Evolutionary conservation across 2,888 invertebrate species (phyloP).

Genomic region (Thereva nobilitata): DNA sequence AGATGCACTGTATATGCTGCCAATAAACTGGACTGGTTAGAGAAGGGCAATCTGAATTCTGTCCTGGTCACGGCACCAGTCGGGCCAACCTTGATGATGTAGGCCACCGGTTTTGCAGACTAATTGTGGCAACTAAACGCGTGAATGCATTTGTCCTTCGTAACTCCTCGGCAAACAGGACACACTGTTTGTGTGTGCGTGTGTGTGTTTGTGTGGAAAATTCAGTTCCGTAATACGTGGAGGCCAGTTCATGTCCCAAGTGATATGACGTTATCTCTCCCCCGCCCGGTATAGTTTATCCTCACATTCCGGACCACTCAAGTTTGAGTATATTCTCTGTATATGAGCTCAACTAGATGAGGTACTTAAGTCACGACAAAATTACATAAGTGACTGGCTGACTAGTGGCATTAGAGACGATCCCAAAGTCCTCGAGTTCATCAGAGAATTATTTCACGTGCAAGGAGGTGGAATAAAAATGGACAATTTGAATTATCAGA

Average conservation of each 20-base stretch:
- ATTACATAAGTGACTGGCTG: conserved; percentile 31
- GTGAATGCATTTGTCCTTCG: conserved; percentile 28
- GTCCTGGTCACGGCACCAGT: conserved; percentile 11
- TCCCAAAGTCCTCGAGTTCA: conserved; percentile 20
- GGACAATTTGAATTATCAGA: conserved; percentile 34
- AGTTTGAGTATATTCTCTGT: conserved; percentile 1
- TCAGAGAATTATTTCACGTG: conserved; percentile 36
- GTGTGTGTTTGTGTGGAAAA: too few species aligned
- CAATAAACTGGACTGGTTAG: neutral
- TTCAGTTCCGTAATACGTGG: too few species aligned
- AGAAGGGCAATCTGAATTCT: neutral
- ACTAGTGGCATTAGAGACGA: conserved; percentile 18
- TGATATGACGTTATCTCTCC: too few species aligned
- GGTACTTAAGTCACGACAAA: conserved; percentile 31
- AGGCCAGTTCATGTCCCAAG: too few species aligned
- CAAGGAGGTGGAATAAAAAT: conserved; percentile 36
- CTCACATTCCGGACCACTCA: too few species aligned
- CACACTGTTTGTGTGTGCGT: neutral
- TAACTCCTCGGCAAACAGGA: conserved; percentile 9
- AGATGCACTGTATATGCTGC: neutral
- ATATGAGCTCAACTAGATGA: conserved; percentile 20
- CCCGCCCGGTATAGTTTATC: too few species aligned
- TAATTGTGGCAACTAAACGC: conserved; percentile 34
- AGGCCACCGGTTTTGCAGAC: conserved; percentile 23
- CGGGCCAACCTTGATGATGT: conserved; percentile 16